These are phyloP conservation scores for Thalpophila matura DNA, from an alignment of 2,888 invertebrate species.

Conservation along the genomic window DNA sequence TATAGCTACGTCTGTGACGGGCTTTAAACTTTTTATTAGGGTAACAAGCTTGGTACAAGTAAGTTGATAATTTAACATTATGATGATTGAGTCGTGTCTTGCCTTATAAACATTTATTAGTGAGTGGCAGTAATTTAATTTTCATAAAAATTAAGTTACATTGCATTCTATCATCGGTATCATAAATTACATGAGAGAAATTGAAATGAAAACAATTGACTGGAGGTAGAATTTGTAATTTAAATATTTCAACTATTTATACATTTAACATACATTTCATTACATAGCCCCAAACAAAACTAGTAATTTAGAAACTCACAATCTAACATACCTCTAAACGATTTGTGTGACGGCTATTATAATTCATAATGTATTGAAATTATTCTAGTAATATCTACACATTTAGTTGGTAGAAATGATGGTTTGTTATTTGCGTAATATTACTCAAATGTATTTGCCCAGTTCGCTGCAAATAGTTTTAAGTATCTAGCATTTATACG, in stretches of 20 bases:
- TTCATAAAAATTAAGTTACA: constrained; percentile 33
- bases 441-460: constrained; percentile 68
- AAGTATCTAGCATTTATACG: constrained; percentile 82
- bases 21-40: constrained; percentile 19
- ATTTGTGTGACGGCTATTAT: constrained; percentile 50
- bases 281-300: constrained; percentile 31
- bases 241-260: constrained; percentile 40
- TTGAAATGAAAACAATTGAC: constrained; percentile 43
- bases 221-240: constrained; percentile 45
- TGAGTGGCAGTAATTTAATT: constrained; percentile 39
- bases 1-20: no score
- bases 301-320: constrained; percentile 36
- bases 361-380: constrained; percentile 54
- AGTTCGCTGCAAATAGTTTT: constrained; percentile 75
- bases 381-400: constrained; percentile 49
- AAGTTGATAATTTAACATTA: constrained; percentile 44
- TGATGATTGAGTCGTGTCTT: constrained; percentile 57
- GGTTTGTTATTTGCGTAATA: constrained; percentile 62
- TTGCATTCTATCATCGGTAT: constrained; percentile 23
- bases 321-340: constrained; percentile 49
- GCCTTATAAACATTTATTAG: constrained; percentile 51
- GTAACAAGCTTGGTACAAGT: constrained; percentile 53
- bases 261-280: constrained; percentile 29
- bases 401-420: constrained; percentile 52
- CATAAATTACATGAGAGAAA: constrained; percentile 37